Percentiles rank a stretch among this genome's conserved stretches.
phyloP scores from a whole-genome alignment of 2,888 invertebrate genomes.

The Campoplex nolae region DNA sequence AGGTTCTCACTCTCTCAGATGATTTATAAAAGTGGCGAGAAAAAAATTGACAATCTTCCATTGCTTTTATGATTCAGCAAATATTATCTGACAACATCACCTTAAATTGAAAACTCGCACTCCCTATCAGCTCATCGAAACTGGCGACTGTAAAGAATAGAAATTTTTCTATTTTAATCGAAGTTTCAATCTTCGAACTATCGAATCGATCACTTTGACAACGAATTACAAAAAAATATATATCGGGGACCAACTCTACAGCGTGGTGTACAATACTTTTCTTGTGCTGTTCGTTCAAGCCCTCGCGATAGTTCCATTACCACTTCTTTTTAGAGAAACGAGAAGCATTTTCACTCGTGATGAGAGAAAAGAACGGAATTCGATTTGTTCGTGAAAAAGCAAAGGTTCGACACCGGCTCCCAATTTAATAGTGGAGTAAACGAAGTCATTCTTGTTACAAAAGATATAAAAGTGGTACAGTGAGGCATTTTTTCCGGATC shows the following conservation, averaged over 20 bases:
- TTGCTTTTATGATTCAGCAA: neutral
- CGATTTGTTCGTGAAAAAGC: slow-evolving; percentile 58
- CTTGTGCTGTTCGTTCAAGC: slow-evolving; percentile 45
- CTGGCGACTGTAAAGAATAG: slow-evolving; percentile 43
- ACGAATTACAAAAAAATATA: slow-evolving; percentile 15
- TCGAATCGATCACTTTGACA: slow-evolving; percentile 27
- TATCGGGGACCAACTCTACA: neutral
- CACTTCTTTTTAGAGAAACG: slow-evolving; percentile 53
- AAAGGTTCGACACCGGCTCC: slow-evolving; percentile 43
- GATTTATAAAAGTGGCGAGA: too few relatives aligned
- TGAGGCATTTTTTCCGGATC: slow-evolving; percentile 12
- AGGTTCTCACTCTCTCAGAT: too few relatives aligned
- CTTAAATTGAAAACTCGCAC: slow-evolving; percentile 55
- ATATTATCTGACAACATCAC: slow-evolving; percentile 25
- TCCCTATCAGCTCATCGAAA: slow-evolving; percentile 15
- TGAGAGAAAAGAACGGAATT: slow-evolving; percentile 52
- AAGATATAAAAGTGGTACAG: slow-evolving; percentile 18
- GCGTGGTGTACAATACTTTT: slow-evolving; percentile 41
- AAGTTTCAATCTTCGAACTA: slow-evolving; percentile 67
- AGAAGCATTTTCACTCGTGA: slow-evolving; percentile 11
- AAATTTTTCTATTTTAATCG: slow-evolving; percentile 75
- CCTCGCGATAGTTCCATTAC: slow-evolving; percentile 59
- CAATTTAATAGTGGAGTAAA: slow-evolving; percentile 25
- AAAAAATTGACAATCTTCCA: slow-evolving; percentile 7
- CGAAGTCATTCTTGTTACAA: slow-evolving; percentile 39